A percentile compares a stretch with the other conserved stretches of the same genome.
Evolutionary conservation across 92 coral and sea anemone species (phyloP).

Genomic region (Epizoanthus stellaris): DNA sequence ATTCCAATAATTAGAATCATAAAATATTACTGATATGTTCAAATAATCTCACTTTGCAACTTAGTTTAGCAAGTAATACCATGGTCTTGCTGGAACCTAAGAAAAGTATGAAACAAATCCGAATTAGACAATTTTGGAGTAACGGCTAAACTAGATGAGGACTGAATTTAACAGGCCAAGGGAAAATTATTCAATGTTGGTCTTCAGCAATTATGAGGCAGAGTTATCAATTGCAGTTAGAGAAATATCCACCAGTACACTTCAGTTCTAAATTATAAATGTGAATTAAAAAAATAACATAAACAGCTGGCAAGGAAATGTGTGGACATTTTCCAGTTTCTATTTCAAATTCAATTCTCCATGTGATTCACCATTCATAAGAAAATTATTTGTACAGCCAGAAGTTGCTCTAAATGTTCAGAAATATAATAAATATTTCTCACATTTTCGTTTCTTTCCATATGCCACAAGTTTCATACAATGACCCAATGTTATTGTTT

Average conservation of each 20-base stretch:
- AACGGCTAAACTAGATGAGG: too few relatives aligned
- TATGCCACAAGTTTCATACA: conserved; percentile 4
- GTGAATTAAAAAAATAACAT: background rate
- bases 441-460: background rate
- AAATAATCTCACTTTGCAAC: background rate
- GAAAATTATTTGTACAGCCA: too few relatives aligned
- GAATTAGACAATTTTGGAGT: too few relatives aligned
- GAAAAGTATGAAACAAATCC: too few relatives aligned
- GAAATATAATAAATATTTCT: background rate
- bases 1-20: conserved; percentile 17
- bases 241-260: conserved; percentile 4
- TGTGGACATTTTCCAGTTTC: too few relatives aligned
- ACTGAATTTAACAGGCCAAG: too few relatives aligned
- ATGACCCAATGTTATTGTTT: conserved; percentile 5
- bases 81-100: background rate
- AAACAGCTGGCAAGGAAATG: background rate
- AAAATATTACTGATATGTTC: conserved; percentile 6
- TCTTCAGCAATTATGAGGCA: too few relatives aligned
- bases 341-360: too few relatives aligned
- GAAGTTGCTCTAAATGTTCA: background rate
- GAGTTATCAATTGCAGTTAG: too few relatives aligned
- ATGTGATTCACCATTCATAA: too few relatives aligned
- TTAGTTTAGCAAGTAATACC: background rate
- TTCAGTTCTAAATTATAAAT: conserved; percentile 14
- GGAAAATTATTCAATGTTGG: too few relatives aligned